phyloP scores from a whole-genome alignment of 2,797 vertebrate species.

The Catharus ustulatus region DNA sequence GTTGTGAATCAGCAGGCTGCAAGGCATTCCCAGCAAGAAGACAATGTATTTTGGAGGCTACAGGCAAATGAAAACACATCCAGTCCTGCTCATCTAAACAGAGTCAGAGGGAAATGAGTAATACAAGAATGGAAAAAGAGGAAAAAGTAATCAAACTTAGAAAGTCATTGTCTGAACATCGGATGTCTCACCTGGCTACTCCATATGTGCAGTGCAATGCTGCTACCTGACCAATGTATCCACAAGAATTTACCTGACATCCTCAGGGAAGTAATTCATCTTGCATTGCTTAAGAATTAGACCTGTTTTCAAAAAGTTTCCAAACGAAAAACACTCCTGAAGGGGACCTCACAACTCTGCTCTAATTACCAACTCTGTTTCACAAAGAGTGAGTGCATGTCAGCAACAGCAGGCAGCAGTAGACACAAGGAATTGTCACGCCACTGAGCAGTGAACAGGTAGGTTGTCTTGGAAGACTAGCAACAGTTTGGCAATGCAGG shows the following conservation, averaged over 20 bases:
- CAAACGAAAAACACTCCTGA: background rate
- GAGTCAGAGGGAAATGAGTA: background rate
- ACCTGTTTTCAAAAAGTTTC: background rate
- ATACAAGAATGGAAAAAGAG: background rate
- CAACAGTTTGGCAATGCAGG: background rate
- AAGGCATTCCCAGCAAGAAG: background rate
- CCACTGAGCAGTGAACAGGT: background rate
- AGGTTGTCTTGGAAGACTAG: rapidly evolving
- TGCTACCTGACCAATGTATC: background rate
- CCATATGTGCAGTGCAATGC: rapidly evolving
- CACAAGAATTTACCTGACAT: background rate
- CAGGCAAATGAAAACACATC: background rate
- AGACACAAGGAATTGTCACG: background rate
- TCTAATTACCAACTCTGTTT: background rate
- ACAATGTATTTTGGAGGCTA: background rate
- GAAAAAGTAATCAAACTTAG: background rate
- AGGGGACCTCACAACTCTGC: background rate
- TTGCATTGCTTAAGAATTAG: background rate
- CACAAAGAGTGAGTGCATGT: rapidly evolving
- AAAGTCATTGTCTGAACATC: background rate
- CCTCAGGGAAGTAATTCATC: background rate
- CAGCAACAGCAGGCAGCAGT: background rate
- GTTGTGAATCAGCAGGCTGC: background rate
- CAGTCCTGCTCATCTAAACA: background rate
- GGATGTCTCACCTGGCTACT: background rate